Base-by-base conservation (phyloP, 2,888 invertebrate species). In the Cantharis nigra region DNA sequence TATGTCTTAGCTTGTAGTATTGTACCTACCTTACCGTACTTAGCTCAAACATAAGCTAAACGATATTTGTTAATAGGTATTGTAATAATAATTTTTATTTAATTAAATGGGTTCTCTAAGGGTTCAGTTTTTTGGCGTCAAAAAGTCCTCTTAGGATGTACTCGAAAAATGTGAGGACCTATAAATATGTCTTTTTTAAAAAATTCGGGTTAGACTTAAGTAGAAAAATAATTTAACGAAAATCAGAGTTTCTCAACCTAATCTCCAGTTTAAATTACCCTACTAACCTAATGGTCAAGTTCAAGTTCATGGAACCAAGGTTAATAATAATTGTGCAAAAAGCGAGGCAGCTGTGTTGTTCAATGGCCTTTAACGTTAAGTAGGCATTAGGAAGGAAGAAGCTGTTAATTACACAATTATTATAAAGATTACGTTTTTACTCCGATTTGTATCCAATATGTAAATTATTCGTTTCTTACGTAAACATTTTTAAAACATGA, bases 1-100 rank as follows among this genome's bases (percentile, higher is more conserved):
- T 98, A 97, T 87, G 94, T 97, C 82, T 90, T 96, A 78, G 94
- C 97, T 74, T 95, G 96, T 88, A 92, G 94, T 85, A 92, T 93
- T 89, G 92, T 93, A 78, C 89, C 91, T 78, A 90, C 90, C 82
- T 87, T 94, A 82, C 94, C 94, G 49, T 92, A 91, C 83, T 89
- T 92, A 79, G 88, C 86, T 28, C 85, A 86, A 81, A 86, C 86
- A 85, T 88, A 87, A 84, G 86, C 71, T 28, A 69, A 63, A 16
- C 14, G 30, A 26, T 26, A 9, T 11, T 63, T 23, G 63, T 70
- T 63, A 13, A 63, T 11, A 63, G 70, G 26, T 28, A 18, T 62
- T 65, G 30, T 62, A 69, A 20, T 73, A 49, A n/a, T 49, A n/a
- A 49, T 49, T 49, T 49, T 49, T 49, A n/a, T 49, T 49, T 49